These are phyloP conservation scores for Gnathonemus longibarbis DNA, from an alignment of 2,113 vertebrate genomes.

Conservation along the genomic window DNA sequence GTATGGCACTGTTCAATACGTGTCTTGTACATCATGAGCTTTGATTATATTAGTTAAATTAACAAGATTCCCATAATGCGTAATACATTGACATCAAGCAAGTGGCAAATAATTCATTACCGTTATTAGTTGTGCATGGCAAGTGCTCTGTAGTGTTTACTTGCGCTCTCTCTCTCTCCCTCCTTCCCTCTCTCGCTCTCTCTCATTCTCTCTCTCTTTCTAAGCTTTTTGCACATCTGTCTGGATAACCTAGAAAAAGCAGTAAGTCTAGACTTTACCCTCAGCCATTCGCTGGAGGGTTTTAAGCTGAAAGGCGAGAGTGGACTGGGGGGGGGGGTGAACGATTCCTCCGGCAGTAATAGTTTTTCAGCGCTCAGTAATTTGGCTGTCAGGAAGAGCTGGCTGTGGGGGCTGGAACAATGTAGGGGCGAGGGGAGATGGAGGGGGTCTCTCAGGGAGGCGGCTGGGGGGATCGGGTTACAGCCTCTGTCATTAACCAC, in stretches of 20 bases:
- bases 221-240: not conserved
- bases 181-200: not conserved
- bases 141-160: not conserved
- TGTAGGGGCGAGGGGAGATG: slow-evolving; percentile 52
- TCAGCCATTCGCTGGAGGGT: not conserved
- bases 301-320: slow-evolving; percentile 5
- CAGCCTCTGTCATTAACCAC: slow-evolving; percentile 59
- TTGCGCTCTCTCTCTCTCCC: not conserved
- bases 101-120: not conserved
- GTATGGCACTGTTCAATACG: not conserved
- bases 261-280: not conserved
- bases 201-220: not conserved
- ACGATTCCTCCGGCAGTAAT: slow-evolving; percentile 49
- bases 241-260: not conserved
- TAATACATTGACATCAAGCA: not conserved
- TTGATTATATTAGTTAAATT: not conserved
- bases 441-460: slow-evolving; percentile 44
- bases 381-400: slow-evolving; percentile 66
- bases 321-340: not conserved
- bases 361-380: slow-evolving; percentile 57
- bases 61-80: not conserved
- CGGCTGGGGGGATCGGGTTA: slow-evolving; percentile 59
- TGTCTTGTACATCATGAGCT: not conserved
- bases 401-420: slow-evolving; percentile 58
- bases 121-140: not conserved